Evolutionary conservation across 2,797 vertebrate species (phyloP), one percentile per base, ranked within the genome.

Genomic region (Astyanax mexicanus): DNA sequence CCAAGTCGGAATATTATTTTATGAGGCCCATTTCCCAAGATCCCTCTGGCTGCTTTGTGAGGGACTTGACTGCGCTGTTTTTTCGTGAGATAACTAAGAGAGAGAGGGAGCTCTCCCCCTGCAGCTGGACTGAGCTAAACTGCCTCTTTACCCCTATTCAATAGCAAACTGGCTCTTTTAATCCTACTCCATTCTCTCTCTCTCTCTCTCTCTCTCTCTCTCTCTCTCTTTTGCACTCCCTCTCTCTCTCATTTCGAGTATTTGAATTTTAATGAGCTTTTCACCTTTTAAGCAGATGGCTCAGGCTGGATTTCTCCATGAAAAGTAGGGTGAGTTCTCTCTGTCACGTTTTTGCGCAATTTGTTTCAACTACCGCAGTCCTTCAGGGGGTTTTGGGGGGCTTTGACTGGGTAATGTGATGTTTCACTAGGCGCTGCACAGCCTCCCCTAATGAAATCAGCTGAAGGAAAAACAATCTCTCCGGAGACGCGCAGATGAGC

Each of bases 201-300:
- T 27, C 52, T 44, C 40, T 35, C 52, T 69, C 69, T 77, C 72
- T 58, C 68, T 45, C 54, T 29, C 55, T 51, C 51, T 47, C 54
- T 77, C 77, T 61, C 61, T 38, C 32, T 58, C 58, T n/a, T n/a
- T n/a, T n/a, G n/a, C n/a, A n/a, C n/a, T 32, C 61, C 19, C 52
- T 62, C 65, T 12, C 61, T 42, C 60, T 66, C 69, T 77, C 75
- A 79, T 78, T 83, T 87, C 57, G 77, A 88, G 88, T 88, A 85
- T 90, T 91, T 89, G 86, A 90, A 92, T 91, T 90, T 89, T 90
- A 92, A 93, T 92, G 89, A 91, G 90, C 88, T 87, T 91, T 92
- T 91, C 90, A 92, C 90, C 91, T 91, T 91, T 90, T 88, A 88
- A 91, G 89, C 91, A 91, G 89, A 89, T 89, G 88, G 90, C 89